Conservation (phyloP, 1,140 invertebrate genomes). For the Psix sp. region DNA sequence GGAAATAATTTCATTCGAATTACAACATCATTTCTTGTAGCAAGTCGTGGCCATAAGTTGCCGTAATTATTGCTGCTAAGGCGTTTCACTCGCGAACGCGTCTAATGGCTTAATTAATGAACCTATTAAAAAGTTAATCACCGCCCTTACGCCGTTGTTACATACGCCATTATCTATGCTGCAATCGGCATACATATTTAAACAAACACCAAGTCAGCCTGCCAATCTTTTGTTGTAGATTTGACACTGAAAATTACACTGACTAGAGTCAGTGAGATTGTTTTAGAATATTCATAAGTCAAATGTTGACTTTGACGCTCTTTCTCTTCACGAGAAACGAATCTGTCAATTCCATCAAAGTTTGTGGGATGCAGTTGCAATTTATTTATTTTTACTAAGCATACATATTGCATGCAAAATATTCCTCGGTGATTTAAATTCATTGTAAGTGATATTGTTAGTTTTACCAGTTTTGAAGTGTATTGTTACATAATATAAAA, state of each 20-base stretch:
- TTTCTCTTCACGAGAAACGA: too few species aligned
- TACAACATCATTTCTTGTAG: constrained; percentile 28
- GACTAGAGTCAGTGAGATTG: background rate
- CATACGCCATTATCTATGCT: constrained; percentile 36
- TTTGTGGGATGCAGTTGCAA: too few species aligned
- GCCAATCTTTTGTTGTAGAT: background rate
- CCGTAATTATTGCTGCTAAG: constrained; percentile 45
- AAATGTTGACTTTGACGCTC: background rate
- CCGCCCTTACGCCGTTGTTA: constrained; percentile 43
- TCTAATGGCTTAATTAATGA: constrained; percentile 61
- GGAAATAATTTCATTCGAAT: constrained; percentile 29
- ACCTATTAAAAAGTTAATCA: constrained; percentile 59
- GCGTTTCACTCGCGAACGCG: constrained; percentile 42
- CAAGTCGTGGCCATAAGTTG: constrained; percentile 28
- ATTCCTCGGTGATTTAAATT: too few species aligned
- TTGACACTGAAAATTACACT: constrained; percentile 7
- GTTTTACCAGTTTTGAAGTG: too few species aligned
- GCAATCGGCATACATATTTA: constrained; percentile 44
- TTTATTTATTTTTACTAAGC: too few species aligned
- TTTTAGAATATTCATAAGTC: background rate
- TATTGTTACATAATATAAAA: too few species aligned
- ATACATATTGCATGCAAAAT: too few species aligned
- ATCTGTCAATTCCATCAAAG: too few species aligned
- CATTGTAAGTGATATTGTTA: too few species aligned
- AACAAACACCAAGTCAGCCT: constrained; percentile 18